A percentile compares a stretch with the other conserved stretches of the same genome.
phyloP scores from a whole-genome alignment of 2,888 invertebrate species.

The Rhimphoctona megacephalus region DNA sequence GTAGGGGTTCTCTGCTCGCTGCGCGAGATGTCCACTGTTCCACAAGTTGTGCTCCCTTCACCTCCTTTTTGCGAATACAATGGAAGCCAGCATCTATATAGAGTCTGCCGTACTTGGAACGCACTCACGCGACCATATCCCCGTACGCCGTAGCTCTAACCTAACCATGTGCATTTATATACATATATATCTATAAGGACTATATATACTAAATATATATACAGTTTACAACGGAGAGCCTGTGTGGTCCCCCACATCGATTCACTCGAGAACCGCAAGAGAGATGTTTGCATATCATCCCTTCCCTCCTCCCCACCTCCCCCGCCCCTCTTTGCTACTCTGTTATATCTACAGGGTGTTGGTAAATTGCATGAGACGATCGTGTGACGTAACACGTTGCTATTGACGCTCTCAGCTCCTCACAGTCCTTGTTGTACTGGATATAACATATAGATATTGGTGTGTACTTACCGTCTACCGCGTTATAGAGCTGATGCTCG shows the following conservation, averaged over 20 bases:
- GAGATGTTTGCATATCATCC: slow-evolving; percentile 64
- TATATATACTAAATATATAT: slow-evolving; percentile 36
- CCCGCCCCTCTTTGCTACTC: neutral
- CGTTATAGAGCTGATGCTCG: slow-evolving; percentile 48
- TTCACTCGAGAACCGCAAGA: slow-evolving; percentile 67
- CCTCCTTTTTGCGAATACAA: slow-evolving; percentile 58
- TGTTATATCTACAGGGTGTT: slow-evolving; percentile 66
- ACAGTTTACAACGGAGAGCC: slow-evolving; percentile 16
- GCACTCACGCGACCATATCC: slow-evolving; percentile 67
- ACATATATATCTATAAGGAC: slow-evolving; percentile 11
- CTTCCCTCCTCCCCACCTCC: neutral
- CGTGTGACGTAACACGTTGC: slow-evolving; percentile 65
- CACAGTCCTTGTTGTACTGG: slow-evolving; percentile 38
- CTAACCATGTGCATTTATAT: slow-evolving; percentile 8
- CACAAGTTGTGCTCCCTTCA: slow-evolving; percentile 58
- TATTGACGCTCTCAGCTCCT: slow-evolving; percentile 65
- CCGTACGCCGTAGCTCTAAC: slow-evolving; percentile 53
- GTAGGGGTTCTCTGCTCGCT: slow-evolving; percentile 55
- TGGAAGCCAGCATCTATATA: slow-evolving; percentile 64
- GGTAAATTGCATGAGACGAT: slow-evolving; percentile 65
- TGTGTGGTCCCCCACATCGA: slow-evolving; percentile 41
- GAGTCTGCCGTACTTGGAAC: slow-evolving; percentile 57
- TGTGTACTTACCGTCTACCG: slow-evolving; percentile 44
- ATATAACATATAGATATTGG: slow-evolving; percentile 30
- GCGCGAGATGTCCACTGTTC: slow-evolving; percentile 69